Conservation (phyloP, 2,113 vertebrate genomes). For the Peromyscus polionotus region DNA sequence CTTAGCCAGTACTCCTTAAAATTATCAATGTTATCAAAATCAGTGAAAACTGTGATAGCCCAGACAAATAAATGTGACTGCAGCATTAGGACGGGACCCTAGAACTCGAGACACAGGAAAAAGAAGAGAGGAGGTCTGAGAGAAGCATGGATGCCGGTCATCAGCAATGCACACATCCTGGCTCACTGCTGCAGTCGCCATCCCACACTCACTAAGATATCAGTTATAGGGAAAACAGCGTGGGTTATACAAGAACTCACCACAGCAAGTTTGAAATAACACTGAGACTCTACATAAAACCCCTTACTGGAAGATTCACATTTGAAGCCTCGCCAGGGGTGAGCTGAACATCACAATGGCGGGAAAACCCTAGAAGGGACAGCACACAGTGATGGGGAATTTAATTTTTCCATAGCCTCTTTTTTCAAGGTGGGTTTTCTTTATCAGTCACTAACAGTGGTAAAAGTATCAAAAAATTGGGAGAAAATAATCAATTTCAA, state of each 20-base stretch:
- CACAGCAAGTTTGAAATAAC: neutral
- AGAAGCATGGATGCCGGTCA: neutral
- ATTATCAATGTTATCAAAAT: neutral
- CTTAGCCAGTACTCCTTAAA: neutral
- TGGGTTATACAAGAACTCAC: neutral
- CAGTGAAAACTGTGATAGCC: neutral
- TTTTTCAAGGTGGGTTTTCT: constrained; percentile 21
- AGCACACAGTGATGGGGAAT: neutral
- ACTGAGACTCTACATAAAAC: constrained; percentile 19
- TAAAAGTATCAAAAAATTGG: neutral
- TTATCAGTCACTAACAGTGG: constrained; percentile 17
- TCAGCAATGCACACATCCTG: neutral
- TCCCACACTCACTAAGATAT: neutral
- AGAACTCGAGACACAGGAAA: neutral
- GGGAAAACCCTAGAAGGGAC: neutral
- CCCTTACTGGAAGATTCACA: constrained; percentile 49
- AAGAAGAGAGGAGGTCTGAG: neutral
- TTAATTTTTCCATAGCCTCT: constrained; percentile 50
- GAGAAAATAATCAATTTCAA: constrained; percentile 28
- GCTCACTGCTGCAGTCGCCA: neutral
- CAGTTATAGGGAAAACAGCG: neutral
- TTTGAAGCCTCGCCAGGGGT: neutral
- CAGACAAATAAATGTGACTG: neutral
- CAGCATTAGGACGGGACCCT: neutral
- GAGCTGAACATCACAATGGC: neutral